Base-by-base conservation (phyloP, 2,888 invertebrate species). In the Sarcophaga subvicina region DNA sequence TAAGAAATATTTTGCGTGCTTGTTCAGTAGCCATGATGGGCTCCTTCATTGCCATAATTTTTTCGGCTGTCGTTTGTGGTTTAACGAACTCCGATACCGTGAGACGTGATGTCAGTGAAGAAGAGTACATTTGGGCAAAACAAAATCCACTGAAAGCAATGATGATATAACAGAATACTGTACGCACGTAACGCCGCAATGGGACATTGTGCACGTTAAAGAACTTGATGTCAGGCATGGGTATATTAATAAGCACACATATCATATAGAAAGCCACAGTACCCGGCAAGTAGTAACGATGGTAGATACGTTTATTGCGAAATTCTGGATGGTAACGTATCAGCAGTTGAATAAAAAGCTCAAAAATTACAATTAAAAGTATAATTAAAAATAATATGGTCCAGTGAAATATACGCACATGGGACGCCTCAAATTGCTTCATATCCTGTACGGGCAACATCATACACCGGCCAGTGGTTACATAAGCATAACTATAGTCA, bases 401-500 rank as follows among this genome's bases (percentile, higher is more conserved):
- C 71, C 82, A 72, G n/a, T 83, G 59, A 20, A 45, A 47, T 47
- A 67, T 67, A 20, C 47, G 20, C 0, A 72, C 59, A 11, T 60
- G 45, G 0, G 25, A 60, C 14, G 62, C 17, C 10, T 20, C 11
- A 27, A 83, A 69, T 17, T 67, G 25, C 2, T 47, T 12, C 10
- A 14, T 20, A 22, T 70, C 49, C n/a, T 64, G 8, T 20, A 77
- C 4, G 14, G 82, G 82, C 11, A 83, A n/a, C 77, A 83, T 77
- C 12, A 82, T 70, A 45, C 82, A 82, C 1, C 64, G 63, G 12
- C 54, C 10, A 2, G 76, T 64, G 2, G 64, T 27, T 64, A 72
- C 59, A 49, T 64, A 83, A 8, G 82, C 59, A 62, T 77, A 83
- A 62, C 77, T 77, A 20, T 66, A 83, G 22, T 83, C 82, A 2